A percentile compares a stretch with the other conserved stretches of the same genome.
Conservation (phyloP, 2,797 vertebrate species). For the Neosilurus hyrtlii region DNA sequence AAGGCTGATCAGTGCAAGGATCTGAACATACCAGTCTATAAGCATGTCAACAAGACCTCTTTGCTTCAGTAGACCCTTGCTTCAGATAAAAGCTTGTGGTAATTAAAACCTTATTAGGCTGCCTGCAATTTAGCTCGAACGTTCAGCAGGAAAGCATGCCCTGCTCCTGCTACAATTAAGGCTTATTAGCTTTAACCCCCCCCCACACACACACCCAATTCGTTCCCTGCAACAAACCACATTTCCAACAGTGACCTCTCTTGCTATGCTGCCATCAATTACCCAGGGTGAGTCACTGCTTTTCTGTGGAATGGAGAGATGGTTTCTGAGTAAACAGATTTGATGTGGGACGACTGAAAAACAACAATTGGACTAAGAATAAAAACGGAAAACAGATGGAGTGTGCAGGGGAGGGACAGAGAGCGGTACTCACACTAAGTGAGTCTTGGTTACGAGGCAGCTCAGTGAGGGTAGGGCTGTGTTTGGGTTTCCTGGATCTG, state of each 20-base stretch:
- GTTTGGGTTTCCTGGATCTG: conserved; percentile 81
- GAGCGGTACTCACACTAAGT: conserved; percentile 77
- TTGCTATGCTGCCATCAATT: conserved; percentile 3
- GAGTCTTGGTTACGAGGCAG: conserved; percentile 77
- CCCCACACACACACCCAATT: conserved; percentile 34
- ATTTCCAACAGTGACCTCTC: conserved; percentile 9
- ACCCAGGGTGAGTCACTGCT: conserved; percentile 10
- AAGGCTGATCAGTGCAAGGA: not conserved
- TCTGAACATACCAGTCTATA: conserved; percentile 17
- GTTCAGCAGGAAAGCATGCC: conserved; percentile 10
- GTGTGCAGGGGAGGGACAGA: not conserved
- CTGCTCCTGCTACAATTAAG: conserved; percentile 20
- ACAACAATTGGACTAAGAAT: not conserved
- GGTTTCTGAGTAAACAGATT: conserved; percentile 12
- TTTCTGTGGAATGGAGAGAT: not conserved
- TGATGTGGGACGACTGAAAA: not conserved
- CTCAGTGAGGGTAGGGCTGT: conserved; percentile 75
- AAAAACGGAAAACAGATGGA: not conserved
- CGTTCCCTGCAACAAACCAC: not conserved
- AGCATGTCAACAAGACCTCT: conserved; percentile 8
- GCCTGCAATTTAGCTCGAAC: conserved; percentile 30
- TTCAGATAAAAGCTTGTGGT: conserved; percentile 40
- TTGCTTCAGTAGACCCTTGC: conserved; percentile 16
- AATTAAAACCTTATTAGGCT: conserved; percentile 38
- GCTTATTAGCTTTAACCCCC: not conserved